Evolutionary conservation across 1,140 invertebrate species (phyloP).

Genomic region (Musca vetustissima): DNA sequence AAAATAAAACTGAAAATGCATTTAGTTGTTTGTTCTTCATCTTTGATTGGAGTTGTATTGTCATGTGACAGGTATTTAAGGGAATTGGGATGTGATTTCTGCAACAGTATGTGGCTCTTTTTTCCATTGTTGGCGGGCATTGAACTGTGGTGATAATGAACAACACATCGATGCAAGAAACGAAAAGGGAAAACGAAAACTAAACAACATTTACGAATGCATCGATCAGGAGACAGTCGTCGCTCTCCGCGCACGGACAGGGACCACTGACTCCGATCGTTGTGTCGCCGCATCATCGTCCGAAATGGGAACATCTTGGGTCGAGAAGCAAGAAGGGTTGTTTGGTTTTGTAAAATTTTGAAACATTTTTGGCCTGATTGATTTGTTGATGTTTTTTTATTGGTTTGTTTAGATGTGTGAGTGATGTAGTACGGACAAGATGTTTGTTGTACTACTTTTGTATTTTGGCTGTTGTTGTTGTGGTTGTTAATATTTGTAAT

Average conservation of each 20-base stretch:
- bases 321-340: neutral
- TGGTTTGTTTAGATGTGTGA: constrained; percentile 4
- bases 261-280: no score
- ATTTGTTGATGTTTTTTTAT: constrained; percentile 43
- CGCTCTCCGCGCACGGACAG: no score
- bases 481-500: no score
- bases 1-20: no score
- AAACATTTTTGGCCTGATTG: constrained; percentile 57
- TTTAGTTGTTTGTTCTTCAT: no score
- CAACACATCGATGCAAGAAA: constrained; percentile 17
- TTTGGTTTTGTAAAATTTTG: constrained; percentile 50
- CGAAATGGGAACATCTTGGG: neutral
- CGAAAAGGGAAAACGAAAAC: constrained; percentile 14
- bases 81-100: no score
- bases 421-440: neutral
- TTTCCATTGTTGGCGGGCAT: no score
- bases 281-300: no score
- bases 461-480: constrained; percentile 35
- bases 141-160: constrained; percentile 2
- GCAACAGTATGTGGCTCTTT: no score
- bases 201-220: constrained; percentile 10
- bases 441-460: constrained; percentile 36
- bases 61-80: no score
- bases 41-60: no score
- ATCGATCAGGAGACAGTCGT: no score